Percentiles rank a stretch among this genome's conserved stretches.
phyloP scores from a whole-genome alignment of 23 tunicate species.

The Pegea sp. region DNA sequence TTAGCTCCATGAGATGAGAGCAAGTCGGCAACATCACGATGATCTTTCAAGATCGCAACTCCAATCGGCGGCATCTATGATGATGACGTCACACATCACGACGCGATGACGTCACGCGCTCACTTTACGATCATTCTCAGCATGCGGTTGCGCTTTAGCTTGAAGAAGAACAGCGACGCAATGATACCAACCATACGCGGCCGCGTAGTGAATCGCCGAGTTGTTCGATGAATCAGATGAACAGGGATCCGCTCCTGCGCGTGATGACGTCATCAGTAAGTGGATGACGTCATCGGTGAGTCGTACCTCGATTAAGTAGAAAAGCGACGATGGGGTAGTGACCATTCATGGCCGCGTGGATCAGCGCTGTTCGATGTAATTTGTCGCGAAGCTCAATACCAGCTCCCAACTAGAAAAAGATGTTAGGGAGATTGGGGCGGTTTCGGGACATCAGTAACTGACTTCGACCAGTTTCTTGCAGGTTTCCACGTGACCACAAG shows the following conservation, averaged over 20 bases:
- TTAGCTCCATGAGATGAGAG: constrained; percentile 61
- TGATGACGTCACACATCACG: too few species aligned
- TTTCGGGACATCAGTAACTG: background rate
- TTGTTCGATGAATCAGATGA: constrained; percentile 80
- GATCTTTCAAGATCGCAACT: constrained; percentile 83
- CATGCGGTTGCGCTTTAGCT: constrained; percentile 69
- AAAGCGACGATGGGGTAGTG: constrained; percentile 88
- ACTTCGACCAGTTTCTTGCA: constrained; percentile 69
- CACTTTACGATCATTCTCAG: constrained; percentile 74
- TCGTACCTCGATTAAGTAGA: constrained; percentile 61
- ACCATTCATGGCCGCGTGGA: constrained; percentile 97
- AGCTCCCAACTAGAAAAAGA: constrained; percentile 34
- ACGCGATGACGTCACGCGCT: too few species aligned
- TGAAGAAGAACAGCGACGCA: constrained; percentile 58
- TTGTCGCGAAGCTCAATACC: constrained; percentile 72
- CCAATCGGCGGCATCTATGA: constrained; percentile 91
- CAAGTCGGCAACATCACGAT: constrained; percentile 71
- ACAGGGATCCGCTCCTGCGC: constrained; percentile 93
- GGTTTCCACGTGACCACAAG: constrained; percentile 68
- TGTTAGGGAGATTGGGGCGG: background rate
- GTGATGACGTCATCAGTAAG: too few species aligned
- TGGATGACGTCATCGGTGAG: background rate
- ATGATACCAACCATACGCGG: constrained; percentile 99
- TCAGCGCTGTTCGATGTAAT: constrained; percentile 71
- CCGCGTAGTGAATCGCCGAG: constrained; percentile 93